These are phyloP conservation scores for Thaleichthys pacificus DNA, from an alignment of 2,797 vertebrate species.

Conservation along the genomic window DNA sequence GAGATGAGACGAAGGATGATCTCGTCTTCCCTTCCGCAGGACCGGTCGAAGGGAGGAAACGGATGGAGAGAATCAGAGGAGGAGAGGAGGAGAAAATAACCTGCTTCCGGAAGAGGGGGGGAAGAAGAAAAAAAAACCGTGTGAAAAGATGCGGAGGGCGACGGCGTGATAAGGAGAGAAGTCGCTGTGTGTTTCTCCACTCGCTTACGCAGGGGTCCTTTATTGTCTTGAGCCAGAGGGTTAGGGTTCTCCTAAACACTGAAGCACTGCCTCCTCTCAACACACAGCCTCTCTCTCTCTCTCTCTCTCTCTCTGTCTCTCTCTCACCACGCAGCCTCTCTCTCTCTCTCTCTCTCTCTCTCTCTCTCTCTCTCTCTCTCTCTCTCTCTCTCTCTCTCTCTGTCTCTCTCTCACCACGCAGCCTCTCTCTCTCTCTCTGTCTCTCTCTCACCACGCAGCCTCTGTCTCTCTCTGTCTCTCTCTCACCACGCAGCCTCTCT, in stretches of 20 bases:
- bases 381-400: conserved; percentile 34
- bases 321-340: background rate
- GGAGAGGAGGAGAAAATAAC: conserved; percentile 17
- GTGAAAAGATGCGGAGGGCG: conserved; percentile 17
- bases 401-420: conserved; percentile 68
- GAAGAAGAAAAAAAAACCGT: conserved; percentile 28
- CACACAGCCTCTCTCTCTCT: conserved; percentile 50
- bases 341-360: conserved; percentile 34
- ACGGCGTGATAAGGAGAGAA: conserved; percentile 13
- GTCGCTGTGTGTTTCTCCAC: conserved; percentile 39
- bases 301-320: conserved; percentile 27
- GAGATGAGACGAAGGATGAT: conserved; percentile 61
- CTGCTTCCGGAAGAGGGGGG: conserved; percentile 23
- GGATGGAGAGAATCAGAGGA: conserved; percentile 45
- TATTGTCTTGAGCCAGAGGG: conserved; percentile 73
- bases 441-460: background rate
- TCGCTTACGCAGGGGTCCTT: conserved; percentile 58
- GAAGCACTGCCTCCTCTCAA: conserved; percentile 68
- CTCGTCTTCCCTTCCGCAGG: conserved; percentile 56
- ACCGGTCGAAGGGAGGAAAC: conserved; percentile 40
- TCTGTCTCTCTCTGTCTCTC: conserved; percentile 31
- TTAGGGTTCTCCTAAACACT: conserved; percentile 74
- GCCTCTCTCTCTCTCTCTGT: conserved; percentile 36
- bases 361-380: conserved; percentile 33
- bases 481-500: conserved; percentile 61